Evolutionary conservation across 2,797 vertebrate genomes (phyloP), one percentile per base, ranked within the genome.

Genomic region (Manis javanica): DNA sequence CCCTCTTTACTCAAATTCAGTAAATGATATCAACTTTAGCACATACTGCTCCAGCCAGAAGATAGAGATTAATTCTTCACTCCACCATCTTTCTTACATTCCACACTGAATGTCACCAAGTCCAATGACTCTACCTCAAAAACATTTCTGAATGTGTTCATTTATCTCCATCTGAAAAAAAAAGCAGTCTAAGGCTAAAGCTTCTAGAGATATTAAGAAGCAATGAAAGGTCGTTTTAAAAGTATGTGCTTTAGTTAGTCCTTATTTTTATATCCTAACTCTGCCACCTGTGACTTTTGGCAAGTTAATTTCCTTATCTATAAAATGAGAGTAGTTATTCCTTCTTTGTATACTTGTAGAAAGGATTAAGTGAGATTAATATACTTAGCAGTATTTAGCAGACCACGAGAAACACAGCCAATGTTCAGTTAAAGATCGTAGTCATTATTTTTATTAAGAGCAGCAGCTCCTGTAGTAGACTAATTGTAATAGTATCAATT

Each of bases 331-430:
- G 53, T 55, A 21, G 64, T 68, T 55, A 39, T 49, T 37, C 57
- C 18, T 78, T 86, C 39, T 64, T 66, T 46, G 57, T 46, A 57
- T 2, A 72, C 18, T 42, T 34, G 34, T 87, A 14, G 57, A 68
- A 69, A 88, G 18, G 29, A 84, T 87, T 55, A 92, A 78, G 46
- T 88, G 21, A 92, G 21, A 63, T 34, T 46, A 83, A 88, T 59
- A n/a, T 68, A 88, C n/a, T 63, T 75, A 75, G 64, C 37, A 77
- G 8, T 64, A 83, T 55, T 72, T 94, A 94, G 24, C 53, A 91
- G 42, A 55, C 13, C 66, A 63, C 23, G 75, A 53, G 51, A 87
- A 68, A 87, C 31, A 72, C 13, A 78, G 39, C 8, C 63, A 68
- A 86, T 90, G 31, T 34, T 86, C 53, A 83, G 12, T 88, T 53